A percentile compares a stretch with the other conserved stretches of the same genome.
phyloP scores from a whole-genome alignment of 1,140 invertebrate species.

The Whitmania pigra region DNA sequence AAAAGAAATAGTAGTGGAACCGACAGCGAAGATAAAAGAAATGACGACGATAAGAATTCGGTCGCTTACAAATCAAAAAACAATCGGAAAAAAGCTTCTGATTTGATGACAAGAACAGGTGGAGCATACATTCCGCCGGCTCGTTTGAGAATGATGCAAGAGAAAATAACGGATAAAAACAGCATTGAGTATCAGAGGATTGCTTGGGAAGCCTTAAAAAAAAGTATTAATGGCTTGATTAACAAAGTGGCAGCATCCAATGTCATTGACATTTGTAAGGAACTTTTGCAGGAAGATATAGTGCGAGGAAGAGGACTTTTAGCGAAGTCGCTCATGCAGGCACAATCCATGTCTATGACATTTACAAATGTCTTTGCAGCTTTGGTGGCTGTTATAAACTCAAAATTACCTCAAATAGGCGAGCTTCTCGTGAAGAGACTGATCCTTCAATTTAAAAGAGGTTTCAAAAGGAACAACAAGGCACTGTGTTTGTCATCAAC shows the following conservation, averaged over 20 bases:
- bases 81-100: background rate
- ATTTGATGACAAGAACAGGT: constrained; percentile 68
- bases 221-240: constrained; percentile 94
- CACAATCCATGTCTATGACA: constrained; percentile 87
- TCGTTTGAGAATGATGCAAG: constrained; percentile 79
- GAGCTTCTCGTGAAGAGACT: constrained; percentile 79
- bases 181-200: constrained; percentile 85
- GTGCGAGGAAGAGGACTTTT: constrained; percentile 77
- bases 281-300: constrained; percentile 87
- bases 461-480: constrained; percentile 88
- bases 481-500: constrained; percentile 71
- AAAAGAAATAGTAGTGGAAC: no score
- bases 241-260: constrained; percentile 97
- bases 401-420: constrained; percentile 94
- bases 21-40: no score
- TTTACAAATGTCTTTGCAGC: constrained; percentile 98
- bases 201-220: constrained; percentile 96
- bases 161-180: constrained; percentile 24
- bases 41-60: no score
- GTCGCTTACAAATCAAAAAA: no score
- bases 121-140: constrained; percentile 98
- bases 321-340: constrained; percentile 82
- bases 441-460: constrained; percentile 82
- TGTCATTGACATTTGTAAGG: constrained; percentile 76
- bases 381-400: constrained; percentile 83